Evolutionary conservation across 2,113 vertebrate species (phyloP).

Genomic region (Rhadina sibilatrix): DNA sequence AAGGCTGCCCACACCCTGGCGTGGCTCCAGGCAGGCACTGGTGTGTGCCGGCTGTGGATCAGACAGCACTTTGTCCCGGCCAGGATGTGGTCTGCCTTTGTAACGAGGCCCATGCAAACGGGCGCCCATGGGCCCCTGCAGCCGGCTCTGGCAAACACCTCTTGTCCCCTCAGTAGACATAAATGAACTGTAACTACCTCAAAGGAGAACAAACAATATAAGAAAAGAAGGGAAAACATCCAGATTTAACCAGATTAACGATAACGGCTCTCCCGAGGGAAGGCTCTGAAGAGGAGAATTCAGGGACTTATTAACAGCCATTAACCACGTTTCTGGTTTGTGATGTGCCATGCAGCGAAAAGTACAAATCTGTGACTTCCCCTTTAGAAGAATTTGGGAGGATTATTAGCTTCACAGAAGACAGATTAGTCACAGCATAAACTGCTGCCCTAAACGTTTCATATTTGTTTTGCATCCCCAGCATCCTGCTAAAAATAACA

Average conservation of each 20-base stretch:
- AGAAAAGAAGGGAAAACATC: constrained; percentile 39
- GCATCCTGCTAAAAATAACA: background rate
- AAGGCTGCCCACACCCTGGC: constrained; percentile 65
- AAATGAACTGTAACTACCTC: constrained; percentile 26
- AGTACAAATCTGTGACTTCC: background rate
- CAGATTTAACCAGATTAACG: constrained; percentile 58
- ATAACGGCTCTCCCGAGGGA: constrained; percentile 2
- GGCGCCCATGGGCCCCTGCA: constrained; percentile 3
- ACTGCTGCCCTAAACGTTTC: background rate
- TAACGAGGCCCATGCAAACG: constrained; percentile 54
- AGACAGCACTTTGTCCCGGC: constrained; percentile 67
- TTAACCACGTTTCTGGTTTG: background rate
- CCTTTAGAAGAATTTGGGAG: background rate
- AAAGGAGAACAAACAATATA: constrained; percentile 20
- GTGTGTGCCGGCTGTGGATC: constrained; percentile 55
- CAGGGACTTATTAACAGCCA: constrained; percentile 1
- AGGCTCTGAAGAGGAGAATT: background rate
- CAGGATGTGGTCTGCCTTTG: constrained; percentile 70
- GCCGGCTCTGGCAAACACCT: background rate
- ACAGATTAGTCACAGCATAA: background rate
- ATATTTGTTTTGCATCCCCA: background rate
- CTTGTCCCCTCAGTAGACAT: background rate
- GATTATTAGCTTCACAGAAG: background rate
- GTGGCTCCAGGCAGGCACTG: constrained; percentile 55
- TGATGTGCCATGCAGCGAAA: background rate